Evolutionary conservation across 2,888 invertebrate species (phyloP), one percentile per base, ranked within the genome.

Genomic region (Drosophila meridionalis): DNA sequence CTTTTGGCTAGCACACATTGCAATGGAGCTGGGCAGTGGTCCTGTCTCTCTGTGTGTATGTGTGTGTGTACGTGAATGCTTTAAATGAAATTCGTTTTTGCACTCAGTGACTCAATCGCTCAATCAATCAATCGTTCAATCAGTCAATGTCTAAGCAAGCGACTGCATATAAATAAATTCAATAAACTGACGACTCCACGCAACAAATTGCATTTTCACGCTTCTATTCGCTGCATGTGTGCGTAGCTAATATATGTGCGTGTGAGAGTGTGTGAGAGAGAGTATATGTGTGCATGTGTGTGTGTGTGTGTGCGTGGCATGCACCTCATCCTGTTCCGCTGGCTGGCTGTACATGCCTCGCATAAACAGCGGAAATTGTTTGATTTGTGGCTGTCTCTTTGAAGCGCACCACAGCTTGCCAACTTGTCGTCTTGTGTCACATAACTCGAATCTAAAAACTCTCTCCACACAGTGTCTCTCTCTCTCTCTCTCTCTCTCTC

Each of bases 111-210:
- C 56, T 78, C 77, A 78, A 65, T 78, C 75, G 58, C 42, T 80
- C 78, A 80, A 65, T 80, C 65, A 64, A 59, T 82, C 71, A 83
- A 63, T 70, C 82, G 64, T 34, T 71, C 87, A 85, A 76, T 75
- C 84, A 73, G 76, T 80, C 84, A 71, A 69, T 82, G 84, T 83
- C 89, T 81, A 73, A 76, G 77, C 74, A 69, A 68, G 62, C 60
- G 65, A 76, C 69, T 74, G 72, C 84, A 87, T 81, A 83, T 74
- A 84, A 89, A 89, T 83, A 87, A 87, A 89, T 89, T 81, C 87
- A 84, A 89, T 84, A 89, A 84, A 80, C 77, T 64, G 73, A 60
- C 64, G 70, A 75, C 47, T 64, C 76, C 73, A 53, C 47, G 73
- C 76, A 73, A 80, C 87, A 81, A 84, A 84, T 87, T 84, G 84